Evolutionary conservation across 2,888 invertebrate species (phyloP).

Genomic region (Ectemnius lituratus): DNA sequence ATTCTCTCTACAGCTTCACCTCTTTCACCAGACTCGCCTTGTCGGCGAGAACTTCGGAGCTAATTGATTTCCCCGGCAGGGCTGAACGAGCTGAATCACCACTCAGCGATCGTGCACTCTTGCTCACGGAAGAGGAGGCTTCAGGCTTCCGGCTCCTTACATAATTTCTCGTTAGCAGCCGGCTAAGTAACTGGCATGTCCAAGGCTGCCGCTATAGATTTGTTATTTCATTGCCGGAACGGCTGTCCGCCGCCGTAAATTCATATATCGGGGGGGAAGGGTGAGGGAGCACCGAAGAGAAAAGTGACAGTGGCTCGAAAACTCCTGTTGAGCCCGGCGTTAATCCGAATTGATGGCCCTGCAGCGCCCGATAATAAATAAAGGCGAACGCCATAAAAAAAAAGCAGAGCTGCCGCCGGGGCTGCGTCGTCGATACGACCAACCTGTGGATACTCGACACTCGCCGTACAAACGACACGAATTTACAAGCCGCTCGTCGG

Average conservation of each 20-base stretch:
- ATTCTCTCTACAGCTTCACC: slow-evolving; percentile 17
- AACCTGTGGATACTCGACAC: slow-evolving; percentile 44
- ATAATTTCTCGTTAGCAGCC: background rate
- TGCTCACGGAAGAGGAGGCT: background rate
- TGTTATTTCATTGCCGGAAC: slow-evolving; percentile 11
- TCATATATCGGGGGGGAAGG: background rate
- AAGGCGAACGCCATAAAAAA: slow-evolving; percentile 36
- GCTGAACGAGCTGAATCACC: slow-evolving; percentile 32
- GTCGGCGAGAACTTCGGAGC: slow-evolving; percentile 23
- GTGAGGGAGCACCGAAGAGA: slow-evolving; percentile 18
- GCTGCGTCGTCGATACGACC: slow-evolving; percentile 31
- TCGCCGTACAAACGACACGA: background rate
- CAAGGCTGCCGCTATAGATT: background rate
- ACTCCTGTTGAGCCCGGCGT: slow-evolving; percentile 44
- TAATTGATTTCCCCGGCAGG: slow-evolving; percentile 40
- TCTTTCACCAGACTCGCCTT: slow-evolving; percentile 21
- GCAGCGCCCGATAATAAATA: slow-evolving; percentile 55
- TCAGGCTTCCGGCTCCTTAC: background rate
- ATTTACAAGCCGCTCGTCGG: slow-evolving; percentile 14
- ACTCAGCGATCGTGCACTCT: slow-evolving; percentile 32
- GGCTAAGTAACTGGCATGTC: no score
- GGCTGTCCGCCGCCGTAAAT: background rate
- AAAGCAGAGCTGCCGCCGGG: slow-evolving; percentile 15
- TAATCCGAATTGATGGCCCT: slow-evolving; percentile 59
- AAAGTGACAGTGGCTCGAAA: slow-evolving; percentile 56